A percentile compares a stretch with the other conserved stretches of the same genome.
Conservation (phyloP, 2,113 vertebrate species). For the Dinomys branickii region DNA sequence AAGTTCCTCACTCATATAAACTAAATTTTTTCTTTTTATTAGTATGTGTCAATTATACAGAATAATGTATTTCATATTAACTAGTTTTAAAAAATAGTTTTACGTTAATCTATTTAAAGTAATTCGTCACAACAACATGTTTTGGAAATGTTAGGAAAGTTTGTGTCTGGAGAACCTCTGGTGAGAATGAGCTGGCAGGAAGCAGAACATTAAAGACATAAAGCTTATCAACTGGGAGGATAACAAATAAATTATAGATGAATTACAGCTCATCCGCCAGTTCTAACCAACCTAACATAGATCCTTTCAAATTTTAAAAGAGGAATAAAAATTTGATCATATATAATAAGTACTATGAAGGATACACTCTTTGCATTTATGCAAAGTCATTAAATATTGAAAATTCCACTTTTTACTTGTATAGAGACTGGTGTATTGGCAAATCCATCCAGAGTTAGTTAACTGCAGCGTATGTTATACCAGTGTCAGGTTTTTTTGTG, state of each 20-base stretch:
- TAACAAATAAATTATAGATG: background rate
- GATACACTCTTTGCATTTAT: background rate
- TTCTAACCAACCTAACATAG: background rate
- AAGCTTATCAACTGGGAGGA: background rate
- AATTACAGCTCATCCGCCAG: background rate
- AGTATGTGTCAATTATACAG: background rate
- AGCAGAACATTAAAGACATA: background rate
- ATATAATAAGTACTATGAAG: background rate
- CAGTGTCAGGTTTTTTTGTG: background rate
- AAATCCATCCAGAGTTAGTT: background rate
- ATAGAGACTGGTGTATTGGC: background rate
- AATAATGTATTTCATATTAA: background rate
- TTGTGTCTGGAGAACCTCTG: background rate
- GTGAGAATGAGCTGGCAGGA: background rate
- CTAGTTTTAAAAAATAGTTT: background rate
- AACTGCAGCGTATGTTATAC: background rate
- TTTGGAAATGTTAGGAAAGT: background rate
- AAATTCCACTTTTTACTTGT: background rate
- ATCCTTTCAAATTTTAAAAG: background rate
- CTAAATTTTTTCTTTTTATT: background rate
- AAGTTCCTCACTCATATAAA: background rate
- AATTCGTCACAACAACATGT: background rate
- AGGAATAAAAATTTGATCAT: constrained; percentile 34
- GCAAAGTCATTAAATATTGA: background rate
- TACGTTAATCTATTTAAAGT: constrained; percentile 18